A percentile compares a stretch with the other conserved stretches of the same genome.
Evolutionary conservation across 2,888 invertebrate species (phyloP).

Genomic region (Chymomyza fuscimana): DNA sequence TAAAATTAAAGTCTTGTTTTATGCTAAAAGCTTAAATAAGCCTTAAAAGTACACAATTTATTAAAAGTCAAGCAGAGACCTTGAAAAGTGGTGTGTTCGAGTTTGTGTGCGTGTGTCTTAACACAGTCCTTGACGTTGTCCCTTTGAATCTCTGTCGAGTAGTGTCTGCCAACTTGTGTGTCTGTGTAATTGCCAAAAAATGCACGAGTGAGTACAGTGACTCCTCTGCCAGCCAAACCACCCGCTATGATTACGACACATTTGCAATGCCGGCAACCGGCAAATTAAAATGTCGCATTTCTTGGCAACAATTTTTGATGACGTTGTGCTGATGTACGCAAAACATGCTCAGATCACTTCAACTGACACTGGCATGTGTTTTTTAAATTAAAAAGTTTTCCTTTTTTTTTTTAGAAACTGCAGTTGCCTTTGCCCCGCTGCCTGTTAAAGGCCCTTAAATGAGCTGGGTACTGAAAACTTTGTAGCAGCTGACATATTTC

Average conservation of each 20-base stretch:
- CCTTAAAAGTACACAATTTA: background rate
- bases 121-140: background rate
- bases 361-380: background rate
- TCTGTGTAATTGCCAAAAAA: background rate
- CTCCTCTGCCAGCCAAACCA: background rate
- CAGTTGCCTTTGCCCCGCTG: background rate
- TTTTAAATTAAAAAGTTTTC: background rate
- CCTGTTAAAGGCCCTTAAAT: background rate
- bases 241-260: background rate
- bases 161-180: no score
- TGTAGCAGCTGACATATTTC: background rate
- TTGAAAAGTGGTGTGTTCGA: background rate
- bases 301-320: background rate
- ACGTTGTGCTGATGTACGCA: background rate
- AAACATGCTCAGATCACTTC: background rate
- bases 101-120: background rate
- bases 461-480: background rate
- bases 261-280: background rate
- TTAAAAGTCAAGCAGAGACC: background rate
- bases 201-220: background rate
- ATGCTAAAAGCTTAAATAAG: background rate
- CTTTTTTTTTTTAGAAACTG: background rate
- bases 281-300: background rate
- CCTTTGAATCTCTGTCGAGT: background rate
- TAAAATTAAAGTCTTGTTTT: background rate